Percentiles rank a stretch among this genome's conserved stretches.
phyloP scores from a whole-genome alignment of 2,113 vertebrate species.

The Oncorhynchus clarkii region DNA sequence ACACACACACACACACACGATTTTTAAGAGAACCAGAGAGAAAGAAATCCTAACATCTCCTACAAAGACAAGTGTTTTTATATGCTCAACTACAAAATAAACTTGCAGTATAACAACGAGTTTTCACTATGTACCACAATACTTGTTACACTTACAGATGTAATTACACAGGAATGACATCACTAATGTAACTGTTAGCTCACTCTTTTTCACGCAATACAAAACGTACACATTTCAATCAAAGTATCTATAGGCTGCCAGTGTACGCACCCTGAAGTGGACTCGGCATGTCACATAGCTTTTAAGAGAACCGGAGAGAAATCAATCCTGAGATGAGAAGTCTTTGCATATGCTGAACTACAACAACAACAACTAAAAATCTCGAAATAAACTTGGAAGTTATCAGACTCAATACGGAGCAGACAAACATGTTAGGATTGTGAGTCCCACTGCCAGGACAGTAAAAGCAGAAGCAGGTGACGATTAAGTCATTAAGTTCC shows the following conservation, averaged over 20 bases:
- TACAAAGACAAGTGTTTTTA: too few species aligned
- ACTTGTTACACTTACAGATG: too few species aligned
- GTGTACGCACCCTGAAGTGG: too few species aligned
- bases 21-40: background rate
- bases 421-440: background rate
- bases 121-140: too few species aligned
- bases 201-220: too few species aligned
- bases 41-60: background rate
- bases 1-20: constrained; percentile 25
- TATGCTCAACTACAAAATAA: background rate
- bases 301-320: background rate
- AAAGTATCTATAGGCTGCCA: too few species aligned
- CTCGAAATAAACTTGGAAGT: background rate
- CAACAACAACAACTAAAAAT: background rate
- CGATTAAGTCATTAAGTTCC: constrained; percentile 12
- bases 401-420: background rate
- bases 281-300: background rate
- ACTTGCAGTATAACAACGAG: background rate
- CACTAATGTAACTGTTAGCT: too few species aligned
- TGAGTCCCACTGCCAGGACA: background rate
- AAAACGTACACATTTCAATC: background rate
- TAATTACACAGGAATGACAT: too few species aligned
- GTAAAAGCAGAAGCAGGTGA: constrained; percentile 16
- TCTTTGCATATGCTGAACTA: too few species aligned
- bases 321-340: background rate